Base-by-base conservation (phyloP, 2,113 vertebrate species). In the Chamaetylas fuelleborni region DNA sequence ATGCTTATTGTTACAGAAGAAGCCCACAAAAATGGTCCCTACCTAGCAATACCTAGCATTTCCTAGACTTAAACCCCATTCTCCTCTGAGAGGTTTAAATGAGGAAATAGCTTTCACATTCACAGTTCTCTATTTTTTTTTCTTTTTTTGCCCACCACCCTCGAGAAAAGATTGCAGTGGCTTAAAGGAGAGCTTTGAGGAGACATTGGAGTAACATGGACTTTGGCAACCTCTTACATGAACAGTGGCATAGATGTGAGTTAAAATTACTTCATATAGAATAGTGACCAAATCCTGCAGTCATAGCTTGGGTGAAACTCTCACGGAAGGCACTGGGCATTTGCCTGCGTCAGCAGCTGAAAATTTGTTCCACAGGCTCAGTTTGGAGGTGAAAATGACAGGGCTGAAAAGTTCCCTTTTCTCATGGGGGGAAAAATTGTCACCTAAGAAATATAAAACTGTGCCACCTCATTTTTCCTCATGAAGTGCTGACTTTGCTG, bases 331-430 rank as follows among this genome's bases (percentile, higher is more conserved):
- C 76, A 67, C 25, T 71, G 56, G 50, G 51, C 0, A 11, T 81
- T 81, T 71, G 26, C 80, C 38, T 95, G 76, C 88, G 65, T 86
- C 90, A 95, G 79, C 67, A 84, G 45, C 86, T 84, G 48, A 53
- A 78, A 88, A 76, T 95, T 71, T 92, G 56, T 92, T 86, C 88
- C 92, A 86, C 19, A 61, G 76, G 14, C 82, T 94, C 73, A 45
- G 57, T 90, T 69, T 76, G 72, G 48, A 94, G 72, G 45, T 1
- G 25, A 96, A 86, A 96, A 95, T 51, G 25, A 25, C 0, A 9
- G 51, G 76, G 60, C 31, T 78, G 56, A 78, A 84, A 90, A 72
- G 87, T 90, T 97, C 67, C 45, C 62, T 62, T 94, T 93, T 86
- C 66, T 95, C 72, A 80, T 1, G 5, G 51, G 48, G 71, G 57